A percentile compares a stretch with the other conserved stretches of the same genome.
Evolutionary conservation across 2,113 vertebrate genomes (phyloP).

Genomic region (Acanthochromis polyacanthus): DNA sequence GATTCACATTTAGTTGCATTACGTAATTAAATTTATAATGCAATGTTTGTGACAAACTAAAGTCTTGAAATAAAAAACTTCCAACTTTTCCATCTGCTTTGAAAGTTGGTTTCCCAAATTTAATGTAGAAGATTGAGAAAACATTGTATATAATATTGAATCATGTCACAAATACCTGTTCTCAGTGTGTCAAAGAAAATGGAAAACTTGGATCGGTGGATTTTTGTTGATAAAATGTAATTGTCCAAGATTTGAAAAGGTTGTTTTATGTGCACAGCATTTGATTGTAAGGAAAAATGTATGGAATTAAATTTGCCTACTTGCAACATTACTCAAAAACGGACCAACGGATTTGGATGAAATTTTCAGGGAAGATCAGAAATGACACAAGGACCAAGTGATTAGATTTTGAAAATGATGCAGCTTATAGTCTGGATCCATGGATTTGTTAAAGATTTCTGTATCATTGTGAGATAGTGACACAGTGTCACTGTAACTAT

Average conservation of each 20-base stretch:
- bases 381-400: too few relatives aligned
- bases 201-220: neutral
- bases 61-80: neutral
- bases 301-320: neutral
- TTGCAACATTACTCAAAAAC: neutral
- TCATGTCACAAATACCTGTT: neutral
- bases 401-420: too few relatives aligned
- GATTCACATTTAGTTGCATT: neutral
- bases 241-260: slow-evolving; percentile 20
- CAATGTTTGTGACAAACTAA: neutral
- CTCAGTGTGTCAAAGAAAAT: neutral
- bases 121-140: neutral
- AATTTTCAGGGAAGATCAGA: too few relatives aligned
- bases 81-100: neutral
- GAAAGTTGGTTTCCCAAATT: neutral
- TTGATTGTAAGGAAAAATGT: neutral
- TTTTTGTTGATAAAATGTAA: neutral
- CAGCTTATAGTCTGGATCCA: too few relatives aligned
- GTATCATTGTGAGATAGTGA: too few relatives aligned
- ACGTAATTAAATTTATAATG: neutral
- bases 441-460: too few relatives aligned
- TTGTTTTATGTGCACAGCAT: neutral
- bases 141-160: neutral
- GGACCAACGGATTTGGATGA: too few relatives aligned
- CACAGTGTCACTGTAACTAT: too few relatives aligned